Percentiles rank a stretch among this genome's conserved stretches.
Conservation (phyloP, 2,797 vertebrate species). For the Lophotriccus pileatus region DNA sequence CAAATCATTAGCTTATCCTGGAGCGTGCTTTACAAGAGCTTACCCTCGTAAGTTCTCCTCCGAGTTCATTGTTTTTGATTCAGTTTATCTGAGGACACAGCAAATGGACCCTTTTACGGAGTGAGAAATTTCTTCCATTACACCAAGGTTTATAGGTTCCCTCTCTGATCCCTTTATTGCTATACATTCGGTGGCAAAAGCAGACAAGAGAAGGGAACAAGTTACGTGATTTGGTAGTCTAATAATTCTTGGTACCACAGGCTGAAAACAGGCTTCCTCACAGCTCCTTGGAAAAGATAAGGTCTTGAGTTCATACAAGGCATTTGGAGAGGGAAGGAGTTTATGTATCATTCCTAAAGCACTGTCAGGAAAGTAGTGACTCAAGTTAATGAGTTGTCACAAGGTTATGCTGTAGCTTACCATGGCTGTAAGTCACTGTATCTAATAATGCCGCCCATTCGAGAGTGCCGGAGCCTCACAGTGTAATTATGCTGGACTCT, state of each 20-base stretch:
- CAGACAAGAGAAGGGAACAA: background rate
- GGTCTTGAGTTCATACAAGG: background rate
- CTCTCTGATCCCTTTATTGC: background rate
- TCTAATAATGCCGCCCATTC: background rate
- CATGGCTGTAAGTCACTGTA: background rate
- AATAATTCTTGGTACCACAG: background rate
- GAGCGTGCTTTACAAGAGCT: background rate
- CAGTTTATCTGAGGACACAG: background rate
- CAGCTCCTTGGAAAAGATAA: background rate
- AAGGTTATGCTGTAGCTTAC: background rate
- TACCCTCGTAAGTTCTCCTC: background rate
- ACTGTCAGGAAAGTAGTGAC: background rate
- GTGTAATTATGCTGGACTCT: background rate
- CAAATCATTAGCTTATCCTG: background rate
- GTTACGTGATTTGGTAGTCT: background rate
- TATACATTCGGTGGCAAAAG: background rate
- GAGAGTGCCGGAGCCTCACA: background rate
- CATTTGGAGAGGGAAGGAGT: background rate
- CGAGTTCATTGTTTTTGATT: background rate
- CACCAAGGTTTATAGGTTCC: background rate
- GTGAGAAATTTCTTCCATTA: slow-evolving; percentile 7
- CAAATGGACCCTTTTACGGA: background rate
- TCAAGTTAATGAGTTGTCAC: background rate
- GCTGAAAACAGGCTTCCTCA: background rate
- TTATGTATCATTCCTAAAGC: background rate